Conservation (phyloP, 2,797 vertebrate species). For the Pseudomugil tenellus region DNA sequence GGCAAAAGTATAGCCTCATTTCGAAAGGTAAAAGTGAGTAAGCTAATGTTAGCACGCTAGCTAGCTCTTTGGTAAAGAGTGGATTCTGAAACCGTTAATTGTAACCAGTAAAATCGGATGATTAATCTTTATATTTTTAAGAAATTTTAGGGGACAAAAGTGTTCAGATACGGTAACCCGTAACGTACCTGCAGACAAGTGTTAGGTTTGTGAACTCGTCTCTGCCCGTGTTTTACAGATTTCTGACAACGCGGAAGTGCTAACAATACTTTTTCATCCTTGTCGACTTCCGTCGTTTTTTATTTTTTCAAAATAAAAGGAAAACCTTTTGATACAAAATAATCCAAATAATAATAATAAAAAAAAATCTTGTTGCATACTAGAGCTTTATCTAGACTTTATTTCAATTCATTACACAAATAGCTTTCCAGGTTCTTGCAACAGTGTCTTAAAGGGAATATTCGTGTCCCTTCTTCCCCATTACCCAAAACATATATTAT, state of each 20-base stretch:
- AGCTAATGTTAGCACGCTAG: conserved; percentile 55
- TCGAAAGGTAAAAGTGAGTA: neutral
- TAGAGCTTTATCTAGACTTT: neutral
- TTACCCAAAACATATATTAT: no score
- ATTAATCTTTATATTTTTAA: neutral
- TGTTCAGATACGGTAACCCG: neutral
- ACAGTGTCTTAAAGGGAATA: no score
- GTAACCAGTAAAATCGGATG: neutral
- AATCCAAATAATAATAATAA: no score
- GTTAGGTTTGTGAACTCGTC: neutral
- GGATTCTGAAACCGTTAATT: neutral
- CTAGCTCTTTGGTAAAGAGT: conserved; percentile 22
- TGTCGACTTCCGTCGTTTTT: conserved; percentile 41
- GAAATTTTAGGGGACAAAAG: rapidly evolving
- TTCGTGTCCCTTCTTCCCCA: no score
- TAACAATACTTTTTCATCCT: conserved; percentile 43
- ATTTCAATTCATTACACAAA: neutral
- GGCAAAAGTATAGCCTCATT: conserved; percentile 1
- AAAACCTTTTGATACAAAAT: no score
- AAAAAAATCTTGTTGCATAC: no score
- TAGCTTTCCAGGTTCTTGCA: neutral
- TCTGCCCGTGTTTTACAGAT: neutral
- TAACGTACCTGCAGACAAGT: conserved; percentile 25
- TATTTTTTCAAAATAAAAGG: conserved; percentile 61
- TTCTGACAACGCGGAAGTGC: conserved; percentile 66